Base-by-base conservation (phyloP, 2,888 invertebrate genomes). In the Troglohyphantes excavatus region DNA sequence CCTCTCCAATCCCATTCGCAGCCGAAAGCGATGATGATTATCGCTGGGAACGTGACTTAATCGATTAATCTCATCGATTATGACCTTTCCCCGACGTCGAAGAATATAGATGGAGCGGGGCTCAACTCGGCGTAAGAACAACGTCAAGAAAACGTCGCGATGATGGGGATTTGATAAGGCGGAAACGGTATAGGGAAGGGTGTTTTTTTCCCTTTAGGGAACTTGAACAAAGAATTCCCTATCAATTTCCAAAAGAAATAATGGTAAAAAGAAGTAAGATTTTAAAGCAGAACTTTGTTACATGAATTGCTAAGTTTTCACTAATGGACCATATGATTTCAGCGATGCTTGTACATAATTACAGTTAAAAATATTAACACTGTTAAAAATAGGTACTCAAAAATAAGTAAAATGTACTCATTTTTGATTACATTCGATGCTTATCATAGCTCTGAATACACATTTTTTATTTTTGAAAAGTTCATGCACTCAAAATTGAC, bases 11-110 rank as follows among this genome's bases (percentile, higher is more conserved):
- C 82, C 83, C 70, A 73, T 73, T 61, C 61, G 26, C 67, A 23
- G 82, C 59, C 70, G 59, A 70, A 82, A 82, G 61, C 83, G 83
- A 83, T 83, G 79, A 79, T 73, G 87, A 79, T 87, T 79, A 87
- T 79, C 87, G 70, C 87, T 33, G 3, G 63, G 76, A 87, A 76
- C 87, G 87, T 87, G 87, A 87, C 79, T 87, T 87, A 72, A 87
- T 87, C 87, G 87, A 87, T 87, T 87, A 87, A 65, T 72, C 72
- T 33, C 72, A 87, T 87, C 87, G 87, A 87, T 87, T 87, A 87
- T 79, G 87, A 79, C 87, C 79, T 87, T 85, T 78, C 73, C 63
- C 75, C 61, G 61, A 70, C 39, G 53, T 33, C 19, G 53, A 72
- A 72, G 82, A 83, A 83, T 83, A 83, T 63, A 65, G 83, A 83